Evolutionary conservation across 2,888 invertebrate species (phyloP), one percentile per base, ranked within the genome.

Genomic region (Eupithecia inturbata): DNA sequence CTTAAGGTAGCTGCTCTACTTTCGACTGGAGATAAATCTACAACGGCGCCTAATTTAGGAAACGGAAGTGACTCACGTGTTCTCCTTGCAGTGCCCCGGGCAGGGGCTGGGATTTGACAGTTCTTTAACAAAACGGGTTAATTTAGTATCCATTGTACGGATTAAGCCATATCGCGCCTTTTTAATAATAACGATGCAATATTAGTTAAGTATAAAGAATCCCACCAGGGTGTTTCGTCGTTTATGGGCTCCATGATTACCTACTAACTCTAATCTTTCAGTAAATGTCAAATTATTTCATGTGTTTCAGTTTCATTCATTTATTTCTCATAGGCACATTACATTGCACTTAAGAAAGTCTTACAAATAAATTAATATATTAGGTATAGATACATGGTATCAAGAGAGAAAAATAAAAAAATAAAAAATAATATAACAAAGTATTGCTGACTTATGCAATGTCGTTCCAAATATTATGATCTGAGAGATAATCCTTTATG

Each of bases 51-150:
- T 67, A 68, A 71, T 69, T 71, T 69, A 60, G 69, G 71, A 71
- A 71, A 69, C 67, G 71, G 72, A 75, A 75, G 62, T 66, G 71
- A 75, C 75, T 75, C 71, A 75, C 75, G 36, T 28, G 66, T 36
- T 64, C 71, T 57, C 1, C 19, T 16, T 69, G 66, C 53, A 28
- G 45, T 33, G 22, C 22, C n/a, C 3, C 33, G 31, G 49, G 62
- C 16, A 66, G 49, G 22, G 9, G 36, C 49, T 71, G 45, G 7
- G 71, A 74, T 60, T 68, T 66, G 16, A 71, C 45, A 16, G 45
- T 45, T 33, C 74, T 74, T 67, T 9, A 64, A n/a, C 36, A 39
- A 53, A 36, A 39, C 22, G 33, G 64, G 26, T 45, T 7, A 7
- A 33, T 22, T 16, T 22, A 22, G 22, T 22, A 22, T 49, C n/a